phyloP scores from a whole-genome alignment of 2,797 vertebrate species.

The Urocyon cinereoargenteus region DNA sequence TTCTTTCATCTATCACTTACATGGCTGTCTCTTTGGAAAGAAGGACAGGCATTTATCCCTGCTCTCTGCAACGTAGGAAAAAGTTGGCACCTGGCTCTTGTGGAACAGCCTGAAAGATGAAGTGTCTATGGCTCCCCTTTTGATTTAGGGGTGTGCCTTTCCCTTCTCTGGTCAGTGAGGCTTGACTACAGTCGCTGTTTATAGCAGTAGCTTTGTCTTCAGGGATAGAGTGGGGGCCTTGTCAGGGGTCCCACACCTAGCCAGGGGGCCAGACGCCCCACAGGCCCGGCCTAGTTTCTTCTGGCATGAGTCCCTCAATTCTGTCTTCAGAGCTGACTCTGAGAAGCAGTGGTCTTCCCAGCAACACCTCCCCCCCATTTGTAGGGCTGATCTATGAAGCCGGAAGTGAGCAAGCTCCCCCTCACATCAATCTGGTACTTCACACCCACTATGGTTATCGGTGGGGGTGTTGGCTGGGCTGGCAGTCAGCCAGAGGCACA shows the following conservation, averaged over 20 bases:
- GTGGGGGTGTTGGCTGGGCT: conserved; percentile 28
- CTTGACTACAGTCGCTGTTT: conserved; percentile 43
- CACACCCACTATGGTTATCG: neutral
- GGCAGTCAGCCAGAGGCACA: neutral
- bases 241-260: neutral
- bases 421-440: conserved; percentile 5
- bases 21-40: neutral
- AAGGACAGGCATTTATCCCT: neutral
- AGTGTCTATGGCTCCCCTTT: neutral
- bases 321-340: conserved; percentile 35
- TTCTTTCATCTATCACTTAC: neutral
- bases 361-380: neutral
- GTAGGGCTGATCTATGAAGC: conserved; percentile 3
- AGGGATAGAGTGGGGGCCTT: neutral
- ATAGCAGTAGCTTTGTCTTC: neutral
- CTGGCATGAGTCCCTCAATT: neutral
- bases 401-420: neutral
- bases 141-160: neutral
- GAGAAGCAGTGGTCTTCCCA: conserved; percentile 19
- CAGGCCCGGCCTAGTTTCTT: neutral
- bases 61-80: neutral
- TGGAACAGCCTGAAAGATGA: neutral
- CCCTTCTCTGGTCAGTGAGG: neutral
- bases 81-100: conserved; percentile 28
- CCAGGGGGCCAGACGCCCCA: neutral